Conservation (phyloP, 2,888 invertebrate genomes). For the Aphodius granarius region DNA sequence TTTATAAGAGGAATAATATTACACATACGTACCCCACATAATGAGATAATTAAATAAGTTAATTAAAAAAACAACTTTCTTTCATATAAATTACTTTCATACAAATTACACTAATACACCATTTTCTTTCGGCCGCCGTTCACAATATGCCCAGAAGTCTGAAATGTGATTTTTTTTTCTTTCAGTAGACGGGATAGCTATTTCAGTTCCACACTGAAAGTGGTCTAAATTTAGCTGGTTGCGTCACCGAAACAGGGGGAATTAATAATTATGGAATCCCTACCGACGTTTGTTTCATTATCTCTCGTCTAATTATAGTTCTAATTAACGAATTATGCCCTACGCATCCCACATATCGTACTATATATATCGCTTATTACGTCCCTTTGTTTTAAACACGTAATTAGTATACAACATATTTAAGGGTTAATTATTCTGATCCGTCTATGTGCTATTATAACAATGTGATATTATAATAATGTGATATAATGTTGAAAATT, state of each 20-base stretch:
- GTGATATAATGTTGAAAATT: no score
- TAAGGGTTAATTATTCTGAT: background rate
- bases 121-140: background rate
- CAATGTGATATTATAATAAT: no score
- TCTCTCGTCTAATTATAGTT: background rate
- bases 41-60: background rate
- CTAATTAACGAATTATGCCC: background rate
- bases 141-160: background rate
- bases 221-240: conserved; percentile 24
- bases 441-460: no score
- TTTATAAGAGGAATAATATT: background rate
- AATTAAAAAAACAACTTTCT: background rate
- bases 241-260: conserved; percentile 23
- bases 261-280: background rate
- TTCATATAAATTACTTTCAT: background rate
- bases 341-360: background rate
- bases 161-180: conserved; percentile 14
- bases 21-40: conserved; percentile 1
- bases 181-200: conserved; percentile 26
- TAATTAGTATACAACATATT: background rate
- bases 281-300: background rate
- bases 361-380: background rate
- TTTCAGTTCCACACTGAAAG: conserved; percentile 26
- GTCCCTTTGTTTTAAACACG: background rate
- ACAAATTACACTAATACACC: background rate